A percentile compares a stretch with the other conserved stretches of the same genome.
These are phyloP conservation scores for Pitta sordida DNA, from an alignment of 2,113 vertebrate species.

Conservation along the genomic window DNA sequence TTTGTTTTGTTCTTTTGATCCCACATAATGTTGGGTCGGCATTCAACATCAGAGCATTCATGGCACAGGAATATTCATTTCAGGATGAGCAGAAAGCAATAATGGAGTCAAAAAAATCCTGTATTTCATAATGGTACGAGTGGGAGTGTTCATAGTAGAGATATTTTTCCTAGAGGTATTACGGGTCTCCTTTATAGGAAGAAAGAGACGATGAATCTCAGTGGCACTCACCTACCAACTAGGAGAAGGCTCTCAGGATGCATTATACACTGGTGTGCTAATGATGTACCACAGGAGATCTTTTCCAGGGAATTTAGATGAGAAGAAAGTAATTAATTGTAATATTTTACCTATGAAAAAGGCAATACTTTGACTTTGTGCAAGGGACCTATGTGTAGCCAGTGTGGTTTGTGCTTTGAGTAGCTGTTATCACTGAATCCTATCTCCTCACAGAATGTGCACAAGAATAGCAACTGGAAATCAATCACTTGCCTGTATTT, in stretches of 20 bases:
- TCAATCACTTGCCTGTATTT: background rate
- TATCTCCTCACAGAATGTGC: background rate
- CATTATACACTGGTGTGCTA: background rate
- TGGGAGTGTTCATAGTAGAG: background rate
- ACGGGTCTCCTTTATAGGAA: background rate
- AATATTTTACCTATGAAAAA: background rate
- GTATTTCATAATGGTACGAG: background rate
- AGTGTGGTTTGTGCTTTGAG: background rate
- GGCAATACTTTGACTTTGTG: background rate
- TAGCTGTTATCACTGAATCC: background rate
- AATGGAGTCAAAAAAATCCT: background rate
- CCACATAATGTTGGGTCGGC: background rate
- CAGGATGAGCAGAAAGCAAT: background rate
- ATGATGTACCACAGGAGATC: background rate
- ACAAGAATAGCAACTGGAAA: background rate
- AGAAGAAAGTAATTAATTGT: background rate
- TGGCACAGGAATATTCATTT: background rate
- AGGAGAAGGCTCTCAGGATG: background rate
- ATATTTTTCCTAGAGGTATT: background rate
- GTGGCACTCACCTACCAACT: background rate
- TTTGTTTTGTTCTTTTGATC: background rate
- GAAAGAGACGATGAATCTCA: background rate
- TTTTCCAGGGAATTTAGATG: background rate
- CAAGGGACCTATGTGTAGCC: background rate
- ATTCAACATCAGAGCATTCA: background rate